These are phyloP conservation scores for Drosophila prolongata DNA, from an alignment of 2,888 invertebrate genomes.

Conservation along the genomic window DNA sequence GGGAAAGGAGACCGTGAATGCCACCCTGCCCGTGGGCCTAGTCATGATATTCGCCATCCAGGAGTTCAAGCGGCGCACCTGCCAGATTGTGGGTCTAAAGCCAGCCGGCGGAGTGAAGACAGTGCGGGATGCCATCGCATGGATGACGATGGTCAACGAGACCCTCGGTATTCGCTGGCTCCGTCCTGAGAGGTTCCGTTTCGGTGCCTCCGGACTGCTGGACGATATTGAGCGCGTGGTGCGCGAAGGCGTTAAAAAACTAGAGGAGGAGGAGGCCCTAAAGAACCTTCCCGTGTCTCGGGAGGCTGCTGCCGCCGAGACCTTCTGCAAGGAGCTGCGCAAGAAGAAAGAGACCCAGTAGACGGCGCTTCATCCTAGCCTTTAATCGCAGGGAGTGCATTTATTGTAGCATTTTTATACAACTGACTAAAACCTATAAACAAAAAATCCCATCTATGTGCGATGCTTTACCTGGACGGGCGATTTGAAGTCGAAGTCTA, in stretches of 20 bases:
- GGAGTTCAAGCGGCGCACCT: constrained; percentile 89
- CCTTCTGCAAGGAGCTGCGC: constrained; percentile 40
- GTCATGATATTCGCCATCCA: constrained; percentile 97
- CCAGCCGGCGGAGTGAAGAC: constrained; percentile 98
- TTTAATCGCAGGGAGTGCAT: constrained; percentile 41
- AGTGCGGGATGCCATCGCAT: constrained; percentile 92
- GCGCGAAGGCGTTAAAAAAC: constrained; percentile 57
- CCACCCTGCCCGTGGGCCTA: constrained; percentile 94
- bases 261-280: constrained; percentile 38
- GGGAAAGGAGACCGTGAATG: constrained; percentile 97
- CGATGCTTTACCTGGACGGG: background rate
- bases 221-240: constrained; percentile 89
- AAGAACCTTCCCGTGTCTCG: background rate
- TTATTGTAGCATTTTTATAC: constrained; percentile 55
- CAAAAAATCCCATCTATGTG: constrained; percentile 43
- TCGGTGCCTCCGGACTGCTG: constrained; percentile 97
- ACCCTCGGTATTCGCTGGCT: constrained; percentile 96
- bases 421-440: constrained; percentile 51
- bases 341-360: constrained; percentile 24
- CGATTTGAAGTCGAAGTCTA: constrained; percentile 54
- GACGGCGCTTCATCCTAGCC: constrained; percentile 7
- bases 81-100: constrained; percentile 95
- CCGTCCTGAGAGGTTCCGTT: constrained; percentile 91
- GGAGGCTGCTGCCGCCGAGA: constrained; percentile 6
- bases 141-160: constrained; percentile 93